A percentile compares a stretch with the other conserved stretches of the same genome.
phyloP scores from a whole-genome alignment of 2,797 vertebrate species.

The Rachycentron canadum region DNA sequence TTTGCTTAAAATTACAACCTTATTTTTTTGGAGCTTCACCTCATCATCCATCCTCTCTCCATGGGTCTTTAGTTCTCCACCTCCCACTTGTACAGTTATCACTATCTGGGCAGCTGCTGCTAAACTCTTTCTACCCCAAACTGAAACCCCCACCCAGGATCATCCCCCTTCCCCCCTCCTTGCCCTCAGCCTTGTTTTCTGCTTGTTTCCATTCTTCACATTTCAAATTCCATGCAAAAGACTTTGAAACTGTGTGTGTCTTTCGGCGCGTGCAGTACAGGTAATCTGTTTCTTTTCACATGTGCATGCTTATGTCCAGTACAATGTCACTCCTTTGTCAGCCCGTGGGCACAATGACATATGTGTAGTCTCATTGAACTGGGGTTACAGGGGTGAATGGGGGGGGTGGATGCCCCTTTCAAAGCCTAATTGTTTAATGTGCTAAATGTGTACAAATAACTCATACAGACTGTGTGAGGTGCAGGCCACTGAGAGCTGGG shows the following conservation, averaged over 20 bases:
- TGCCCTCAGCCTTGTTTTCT: slow-evolving; percentile 28
- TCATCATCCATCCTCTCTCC: background rate
- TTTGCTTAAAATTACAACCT: background rate
- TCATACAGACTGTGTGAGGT: slow-evolving; percentile 23
- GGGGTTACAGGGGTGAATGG: background rate
- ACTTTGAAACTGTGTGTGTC: background rate
- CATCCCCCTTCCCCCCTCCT: background rate
- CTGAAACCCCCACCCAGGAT: slow-evolving; percentile 41
- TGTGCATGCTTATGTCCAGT: slow-evolving; percentile 17
- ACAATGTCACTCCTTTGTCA: slow-evolving; percentile 5
- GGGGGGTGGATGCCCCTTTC: background rate
- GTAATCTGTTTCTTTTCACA: background rate
- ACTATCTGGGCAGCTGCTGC: slow-evolving; percentile 79
- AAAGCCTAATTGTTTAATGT: slow-evolving; percentile 44
- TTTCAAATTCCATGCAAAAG: slow-evolving; percentile 6
- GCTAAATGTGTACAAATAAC: slow-evolving; percentile 38
- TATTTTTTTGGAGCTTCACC: slow-evolving; percentile 4
- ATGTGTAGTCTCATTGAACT: slow-evolving; percentile 14
- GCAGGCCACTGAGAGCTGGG: background rate
- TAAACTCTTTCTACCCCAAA: slow-evolving; percentile 60
- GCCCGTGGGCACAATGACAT: background rate
- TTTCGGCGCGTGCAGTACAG: background rate
- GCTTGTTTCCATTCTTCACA: background rate
- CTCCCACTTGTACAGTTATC: slow-evolving; percentile 25
- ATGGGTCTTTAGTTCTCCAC: slow-evolving; percentile 7